These are phyloP conservation scores for Eriosoma lanigerum DNA, from an alignment of 1,140 invertebrate species.

Conservation along the genomic window DNA sequence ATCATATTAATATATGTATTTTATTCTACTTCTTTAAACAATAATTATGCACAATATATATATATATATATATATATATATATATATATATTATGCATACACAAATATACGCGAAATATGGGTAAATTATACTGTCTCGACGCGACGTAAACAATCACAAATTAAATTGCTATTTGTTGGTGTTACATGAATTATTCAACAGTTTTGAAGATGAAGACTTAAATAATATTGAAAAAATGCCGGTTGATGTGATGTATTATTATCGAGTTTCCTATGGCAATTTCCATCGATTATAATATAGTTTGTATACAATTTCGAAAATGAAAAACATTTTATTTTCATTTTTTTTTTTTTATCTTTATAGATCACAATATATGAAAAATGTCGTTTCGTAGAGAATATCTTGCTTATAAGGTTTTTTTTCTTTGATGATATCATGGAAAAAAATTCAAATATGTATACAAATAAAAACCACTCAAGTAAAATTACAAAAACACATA, in stretches of 20 bases:
- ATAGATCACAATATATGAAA: neutral
- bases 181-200: conserved; percentile 24
- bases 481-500: too few species aligned
- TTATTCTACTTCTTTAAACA: too few species aligned
- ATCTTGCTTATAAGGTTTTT: neutral
- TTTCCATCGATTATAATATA: neutral
- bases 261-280: conserved; percentile 9
- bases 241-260: neutral
- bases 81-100: too few species aligned
- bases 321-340: too few species aligned
- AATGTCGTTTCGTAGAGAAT: neutral
- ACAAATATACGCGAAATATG: too few species aligned
- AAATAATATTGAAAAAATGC: neutral
- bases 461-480: too few species aligned
- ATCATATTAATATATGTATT: too few species aligned
- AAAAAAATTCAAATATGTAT: neutral
- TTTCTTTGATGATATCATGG: neutral
- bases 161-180: conserved; percentile 15
- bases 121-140: too few species aligned
- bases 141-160: neutral
- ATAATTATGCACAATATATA: too few species aligned
- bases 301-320: neutral
- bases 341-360: conserved; percentile 18
- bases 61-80: too few species aligned
- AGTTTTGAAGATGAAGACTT: neutral